A percentile compares a stretch with the other conserved stretches of the same genome.
Conservation (phyloP, 2,113 vertebrate genomes). For the Lamprologus sp. region DNA sequence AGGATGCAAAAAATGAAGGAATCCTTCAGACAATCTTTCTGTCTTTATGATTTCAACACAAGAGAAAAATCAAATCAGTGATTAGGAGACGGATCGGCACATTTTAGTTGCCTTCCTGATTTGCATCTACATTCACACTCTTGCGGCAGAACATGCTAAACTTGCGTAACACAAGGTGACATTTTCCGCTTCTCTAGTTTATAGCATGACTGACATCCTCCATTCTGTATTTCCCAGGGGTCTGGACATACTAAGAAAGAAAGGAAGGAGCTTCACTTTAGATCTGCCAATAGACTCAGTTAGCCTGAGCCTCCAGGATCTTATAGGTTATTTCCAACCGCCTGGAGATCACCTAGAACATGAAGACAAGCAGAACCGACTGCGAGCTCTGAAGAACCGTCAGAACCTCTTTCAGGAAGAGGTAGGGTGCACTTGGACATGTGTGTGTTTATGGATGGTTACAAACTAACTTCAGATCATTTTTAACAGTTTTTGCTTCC, state of each 20-base stretch:
- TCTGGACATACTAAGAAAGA: slow-evolving; percentile 85
- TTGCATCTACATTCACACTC: not conserved
- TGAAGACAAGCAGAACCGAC: slow-evolving; percentile 90
- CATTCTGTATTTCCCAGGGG: slow-evolving; percentile 66
- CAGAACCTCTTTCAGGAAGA: slow-evolving; percentile 97
- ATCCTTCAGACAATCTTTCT: not conserved
- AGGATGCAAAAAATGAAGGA: not conserved
- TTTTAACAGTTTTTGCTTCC: not conserved
- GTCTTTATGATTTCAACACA: not conserved
- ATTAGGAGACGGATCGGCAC: not conserved
- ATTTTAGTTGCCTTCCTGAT: not conserved
- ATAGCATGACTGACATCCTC: not conserved
- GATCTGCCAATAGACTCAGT: slow-evolving; percentile 92
- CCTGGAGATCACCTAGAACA: slow-evolving; percentile 91
- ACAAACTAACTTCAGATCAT: not conserved
- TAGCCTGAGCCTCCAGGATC: slow-evolving; percentile 86
- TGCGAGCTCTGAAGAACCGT: slow-evolving; percentile 89
- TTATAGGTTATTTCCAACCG: slow-evolving; percentile 94
- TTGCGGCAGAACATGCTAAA: not conserved
- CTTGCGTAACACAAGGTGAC: not conserved
- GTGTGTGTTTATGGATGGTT: not conserved
- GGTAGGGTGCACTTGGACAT: not conserved
- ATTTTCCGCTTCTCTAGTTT: not conserved
- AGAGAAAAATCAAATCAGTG: fast-evolving
- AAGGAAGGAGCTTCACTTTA: slow-evolving; percentile 66